Evolutionary conservation across 2,113 vertebrate genomes (phyloP).

Genomic region (Ammodramus savannarum): DNA sequence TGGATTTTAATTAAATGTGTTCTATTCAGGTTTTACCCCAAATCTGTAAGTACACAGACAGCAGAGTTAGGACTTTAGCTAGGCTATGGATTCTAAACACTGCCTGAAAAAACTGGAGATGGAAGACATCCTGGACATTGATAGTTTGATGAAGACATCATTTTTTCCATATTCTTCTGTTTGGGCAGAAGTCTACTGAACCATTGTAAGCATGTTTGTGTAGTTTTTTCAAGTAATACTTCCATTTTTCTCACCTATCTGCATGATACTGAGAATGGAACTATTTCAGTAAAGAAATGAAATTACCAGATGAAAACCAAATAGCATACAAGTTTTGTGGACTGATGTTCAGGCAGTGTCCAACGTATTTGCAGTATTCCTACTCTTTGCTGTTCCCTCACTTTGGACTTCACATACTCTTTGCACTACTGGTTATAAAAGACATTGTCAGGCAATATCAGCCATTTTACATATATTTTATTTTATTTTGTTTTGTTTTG

Average conservation of each 20-base stretch:
- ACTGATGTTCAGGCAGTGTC: neutral
- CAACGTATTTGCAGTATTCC: neutral
- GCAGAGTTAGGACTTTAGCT: neutral
- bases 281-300: neutral
- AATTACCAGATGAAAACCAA: neutral
- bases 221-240: neutral
- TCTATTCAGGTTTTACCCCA: neutral
- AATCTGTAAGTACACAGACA: neutral
- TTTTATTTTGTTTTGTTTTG: no score
- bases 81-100: neutral
- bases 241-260: neutral
- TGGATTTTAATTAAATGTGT: neutral
- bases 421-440: neutral
- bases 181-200: neutral
- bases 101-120: neutral
- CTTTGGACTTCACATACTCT: neutral
- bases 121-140: neutral
- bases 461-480: neutral
- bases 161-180: neutral
- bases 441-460: neutral
- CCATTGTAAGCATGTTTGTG: neutral
- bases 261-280: neutral
- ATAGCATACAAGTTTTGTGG: rapidly evolving
- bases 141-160: neutral
- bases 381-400: neutral